Evolutionary conservation across 2,113 vertebrate species (phyloP).

Genomic region (Stigmatopora nigra): DNA sequence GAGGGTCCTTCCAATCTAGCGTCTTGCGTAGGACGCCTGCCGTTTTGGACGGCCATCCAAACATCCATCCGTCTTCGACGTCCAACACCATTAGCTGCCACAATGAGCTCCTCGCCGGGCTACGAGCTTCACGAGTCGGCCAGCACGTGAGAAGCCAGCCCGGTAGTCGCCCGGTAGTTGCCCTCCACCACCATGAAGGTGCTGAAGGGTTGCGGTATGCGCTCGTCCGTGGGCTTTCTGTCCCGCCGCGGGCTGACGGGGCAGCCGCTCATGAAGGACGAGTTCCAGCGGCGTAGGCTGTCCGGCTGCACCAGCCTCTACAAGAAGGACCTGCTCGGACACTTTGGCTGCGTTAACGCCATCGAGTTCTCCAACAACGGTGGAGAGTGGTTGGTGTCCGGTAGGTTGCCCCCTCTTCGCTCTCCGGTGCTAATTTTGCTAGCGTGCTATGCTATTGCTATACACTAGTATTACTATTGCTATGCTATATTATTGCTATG

Average conservation of each 20-base stretch:
- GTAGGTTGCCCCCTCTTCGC: slow-evolving; percentile 63
- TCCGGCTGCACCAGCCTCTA: slow-evolving; percentile 89
- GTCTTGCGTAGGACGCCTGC: slow-evolving; percentile 55
- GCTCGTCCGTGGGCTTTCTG: slow-evolving; percentile 91
- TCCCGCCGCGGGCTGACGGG: slow-evolving; percentile 84
- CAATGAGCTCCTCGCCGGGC: slow-evolving; percentile 13
- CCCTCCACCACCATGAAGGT: slow-evolving; percentile 70
- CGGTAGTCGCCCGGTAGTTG: background rate
- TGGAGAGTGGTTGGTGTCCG: slow-evolving; percentile 96
- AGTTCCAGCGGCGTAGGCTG: slow-evolving; percentile 89
- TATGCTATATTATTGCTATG: slow-evolving; percentile 10
- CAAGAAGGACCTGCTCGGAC: slow-evolving; percentile 93
- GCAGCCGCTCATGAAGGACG: slow-evolving; percentile 86
- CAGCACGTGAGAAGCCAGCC: background rate
- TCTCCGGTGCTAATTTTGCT: background rate
- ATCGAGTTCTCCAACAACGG: slow-evolving; percentile 99
- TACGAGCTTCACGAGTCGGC: background rate
- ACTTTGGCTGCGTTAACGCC: slow-evolving; percentile 98
- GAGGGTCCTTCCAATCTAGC: slow-evolving; percentile 3
- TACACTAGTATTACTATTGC: too few species aligned
- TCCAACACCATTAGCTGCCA: slow-evolving; percentile 27
- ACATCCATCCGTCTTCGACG: slow-evolving; percentile 26
- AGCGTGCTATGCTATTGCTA: slow-evolving; percentile 6
- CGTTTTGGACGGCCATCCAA: slow-evolving; percentile 20
- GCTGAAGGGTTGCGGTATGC: slow-evolving; percentile 82